A percentile compares a stretch with the other conserved stretches of the same genome.
These are phyloP conservation scores for Stichopus horrens DNA, from an alignment of 53 echinoderm and acorn worm species.

Conservation along the genomic window DNA sequence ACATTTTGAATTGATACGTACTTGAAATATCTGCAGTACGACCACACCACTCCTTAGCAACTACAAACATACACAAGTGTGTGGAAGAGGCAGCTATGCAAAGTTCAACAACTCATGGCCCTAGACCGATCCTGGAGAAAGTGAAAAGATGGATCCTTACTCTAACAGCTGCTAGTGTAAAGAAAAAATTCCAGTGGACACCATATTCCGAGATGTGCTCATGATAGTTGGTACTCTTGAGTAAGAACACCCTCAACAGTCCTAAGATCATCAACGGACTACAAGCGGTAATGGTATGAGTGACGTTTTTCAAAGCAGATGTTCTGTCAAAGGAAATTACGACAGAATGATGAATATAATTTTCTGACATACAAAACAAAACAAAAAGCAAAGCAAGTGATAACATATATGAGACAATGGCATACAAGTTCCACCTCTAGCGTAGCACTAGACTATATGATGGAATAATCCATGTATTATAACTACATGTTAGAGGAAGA, in stretches of 20 bases:
- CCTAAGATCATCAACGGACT: slow-evolving; percentile 75
- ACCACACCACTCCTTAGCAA: too few relatives aligned
- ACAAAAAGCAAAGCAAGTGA: too few relatives aligned
- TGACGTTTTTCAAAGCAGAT: slow-evolving; percentile 43
- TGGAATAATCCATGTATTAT: too few relatives aligned
- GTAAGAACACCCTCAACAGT: slow-evolving; percentile 58
- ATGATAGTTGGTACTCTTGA: slow-evolving; percentile 82
- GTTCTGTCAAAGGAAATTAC: not conserved
- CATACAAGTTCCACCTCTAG: too few relatives aligned
- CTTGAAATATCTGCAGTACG: too few relatives aligned
- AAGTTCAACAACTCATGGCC: not conserved
- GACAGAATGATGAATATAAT: not conserved
- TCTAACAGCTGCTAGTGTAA: slow-evolving; percentile 80
- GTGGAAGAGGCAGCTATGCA: not conserved
- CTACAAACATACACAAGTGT: too few relatives aligned
- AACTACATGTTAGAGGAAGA: too few relatives aligned
- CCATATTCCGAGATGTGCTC: slow-evolving; percentile 94
- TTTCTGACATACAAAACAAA: too few relatives aligned
- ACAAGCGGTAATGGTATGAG: slow-evolving; percentile 54
- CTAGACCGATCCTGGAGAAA: not conserved
- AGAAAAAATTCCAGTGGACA: slow-evolving; percentile 97
- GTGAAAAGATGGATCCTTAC: slow-evolving; percentile 55
- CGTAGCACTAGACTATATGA: too few relatives aligned
- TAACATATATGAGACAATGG: too few relatives aligned
- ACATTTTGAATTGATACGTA: too few relatives aligned